A percentile compares a stretch with the other conserved stretches of the same genome.
Evolutionary conservation across 1,140 invertebrate species (phyloP).

Genomic region (Papilio polyxenes): DNA sequence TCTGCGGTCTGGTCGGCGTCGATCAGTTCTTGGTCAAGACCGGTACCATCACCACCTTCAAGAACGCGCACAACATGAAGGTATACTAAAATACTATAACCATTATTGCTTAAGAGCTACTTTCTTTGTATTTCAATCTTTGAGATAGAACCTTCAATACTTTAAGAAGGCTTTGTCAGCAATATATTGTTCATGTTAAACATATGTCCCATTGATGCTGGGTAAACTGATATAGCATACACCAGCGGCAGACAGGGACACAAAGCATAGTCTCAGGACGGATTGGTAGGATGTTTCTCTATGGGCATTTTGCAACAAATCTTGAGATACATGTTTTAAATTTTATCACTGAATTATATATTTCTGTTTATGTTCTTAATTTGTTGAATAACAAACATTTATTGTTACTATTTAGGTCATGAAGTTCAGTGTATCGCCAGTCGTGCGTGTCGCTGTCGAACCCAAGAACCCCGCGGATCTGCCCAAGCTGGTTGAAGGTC

Average conservation of each 20-base stretch:
- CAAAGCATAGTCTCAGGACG: constrained; percentile 59
- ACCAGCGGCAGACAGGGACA: constrained; percentile 75
- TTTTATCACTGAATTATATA: neutral
- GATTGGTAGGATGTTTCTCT: constrained; percentile 51
- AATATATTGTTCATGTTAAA: neutral
- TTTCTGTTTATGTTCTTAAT: too few relatives aligned
- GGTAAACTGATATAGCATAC: constrained; percentile 68
- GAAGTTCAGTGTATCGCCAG: constrained; percentile 99
- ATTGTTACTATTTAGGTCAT: constrained; percentile 85
- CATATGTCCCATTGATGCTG: constrained; percentile 73
- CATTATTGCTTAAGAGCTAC: too few relatives aligned
- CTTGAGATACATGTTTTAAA: constrained; percentile 19
- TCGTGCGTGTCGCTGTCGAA: constrained; percentile 99
- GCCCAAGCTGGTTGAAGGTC: constrained; percentile 98
- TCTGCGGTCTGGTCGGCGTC: constrained; percentile 99
- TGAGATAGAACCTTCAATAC: neutral
- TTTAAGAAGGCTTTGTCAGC: neutral
- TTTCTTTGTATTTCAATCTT: too few relatives aligned
- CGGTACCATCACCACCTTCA: constrained; percentile 99
- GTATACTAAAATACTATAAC: constrained; percentile 50
- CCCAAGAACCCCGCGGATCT: constrained; percentile 99
- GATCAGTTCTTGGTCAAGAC: constrained; percentile 99
- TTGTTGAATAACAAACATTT: neutral
- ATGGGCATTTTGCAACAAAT: constrained; percentile 55
- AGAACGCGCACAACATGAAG: constrained; percentile 99